Percentiles rank a stretch among this genome's conserved stretches.
Evolutionary conservation across 2,113 vertebrate species (phyloP).

Genomic region (Calypte anna): DNA sequence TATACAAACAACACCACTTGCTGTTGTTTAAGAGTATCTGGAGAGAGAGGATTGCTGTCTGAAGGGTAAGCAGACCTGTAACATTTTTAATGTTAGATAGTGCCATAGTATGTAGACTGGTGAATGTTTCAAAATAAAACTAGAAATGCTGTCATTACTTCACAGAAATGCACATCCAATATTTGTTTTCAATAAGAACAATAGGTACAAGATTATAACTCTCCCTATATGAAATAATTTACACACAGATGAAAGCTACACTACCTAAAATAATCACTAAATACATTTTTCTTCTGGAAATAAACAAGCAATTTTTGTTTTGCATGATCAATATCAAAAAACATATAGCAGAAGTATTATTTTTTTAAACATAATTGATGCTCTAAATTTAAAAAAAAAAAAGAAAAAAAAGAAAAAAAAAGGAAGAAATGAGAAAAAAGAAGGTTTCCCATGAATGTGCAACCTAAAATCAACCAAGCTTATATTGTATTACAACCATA

Average conservation of each 20-base stretch:
- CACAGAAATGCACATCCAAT: slow-evolving; percentile 87
- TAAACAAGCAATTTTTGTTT: slow-evolving; percentile 85
- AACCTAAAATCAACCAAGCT: slow-evolving; percentile 81
- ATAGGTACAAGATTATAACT: slow-evolving; percentile 83
- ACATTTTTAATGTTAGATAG: slow-evolving; percentile 78
- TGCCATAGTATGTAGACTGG: slow-evolving; percentile 80
- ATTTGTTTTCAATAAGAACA: slow-evolving; percentile 81
- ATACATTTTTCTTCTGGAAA: slow-evolving; percentile 85
- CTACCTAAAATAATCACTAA: slow-evolving; percentile 93
- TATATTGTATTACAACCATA: slow-evolving; percentile 78
- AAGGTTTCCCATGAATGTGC: slow-evolving; percentile 73
- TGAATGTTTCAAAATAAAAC: slow-evolving; percentile 87
- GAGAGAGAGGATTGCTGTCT: slow-evolving; percentile 70
- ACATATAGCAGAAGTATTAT: slow-evolving; percentile 74
- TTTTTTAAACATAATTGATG: slow-evolving; percentile 73
- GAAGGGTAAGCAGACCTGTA: slow-evolving; percentile 67
- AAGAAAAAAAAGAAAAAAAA: neutral
- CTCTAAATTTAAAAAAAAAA: slow-evolving; percentile 58
- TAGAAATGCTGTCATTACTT: slow-evolving; percentile 84
- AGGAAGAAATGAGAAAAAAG: neutral
- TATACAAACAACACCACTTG: slow-evolving; percentile 88
- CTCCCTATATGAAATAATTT: slow-evolving; percentile 87
- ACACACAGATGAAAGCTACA: slow-evolving; percentile 87
- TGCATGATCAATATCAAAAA: slow-evolving; percentile 82
- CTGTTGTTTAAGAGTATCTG: slow-evolving; percentile 77